Percentiles rank a stretch among this genome's conserved stretches.
These are phyloP conservation scores for Gouania willdenowi DNA, from an alignment of 2,797 vertebrate species.

Conservation along the genomic window DNA sequence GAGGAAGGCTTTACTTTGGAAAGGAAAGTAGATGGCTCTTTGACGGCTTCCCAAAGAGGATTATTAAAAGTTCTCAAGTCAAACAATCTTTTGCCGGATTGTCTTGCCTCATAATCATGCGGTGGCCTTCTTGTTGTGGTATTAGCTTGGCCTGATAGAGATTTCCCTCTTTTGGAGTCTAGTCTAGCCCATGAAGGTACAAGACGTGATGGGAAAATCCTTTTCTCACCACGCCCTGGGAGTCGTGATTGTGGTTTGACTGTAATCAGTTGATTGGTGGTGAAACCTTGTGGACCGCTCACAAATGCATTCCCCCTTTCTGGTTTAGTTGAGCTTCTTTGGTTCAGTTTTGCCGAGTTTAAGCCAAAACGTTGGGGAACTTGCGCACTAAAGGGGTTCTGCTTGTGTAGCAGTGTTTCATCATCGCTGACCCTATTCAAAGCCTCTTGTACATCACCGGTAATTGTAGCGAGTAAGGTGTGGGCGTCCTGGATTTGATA, in stretches of 20 bases:
- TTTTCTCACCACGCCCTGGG: neutral
- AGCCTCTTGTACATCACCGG: neutral
- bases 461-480: neutral
- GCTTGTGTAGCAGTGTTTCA: neutral
- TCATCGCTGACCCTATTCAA: neutral
- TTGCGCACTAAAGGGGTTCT: neutral
- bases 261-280: neutral
- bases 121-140: neutral
- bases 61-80: slow-evolving; percentile 13
- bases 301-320: too few relatives aligned
- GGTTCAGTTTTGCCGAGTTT: too few relatives aligned
- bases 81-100: neutral
- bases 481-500: slow-evolving; percentile 30
- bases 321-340: too few relatives aligned
- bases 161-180: neutral
- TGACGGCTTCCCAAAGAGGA: neutral
- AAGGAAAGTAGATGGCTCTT: neutral
- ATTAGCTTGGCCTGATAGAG: neutral
- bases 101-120: slow-evolving; percentile 2
- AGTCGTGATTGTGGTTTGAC: neutral
- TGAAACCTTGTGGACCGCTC: neutral
- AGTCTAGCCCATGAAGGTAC: neutral
- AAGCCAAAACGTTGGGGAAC: neutral
- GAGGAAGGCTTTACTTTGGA: neutral
- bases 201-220: neutral